Conservation (phyloP, 2,113 vertebrate genomes). For the Neogobius melanostomus region DNA sequence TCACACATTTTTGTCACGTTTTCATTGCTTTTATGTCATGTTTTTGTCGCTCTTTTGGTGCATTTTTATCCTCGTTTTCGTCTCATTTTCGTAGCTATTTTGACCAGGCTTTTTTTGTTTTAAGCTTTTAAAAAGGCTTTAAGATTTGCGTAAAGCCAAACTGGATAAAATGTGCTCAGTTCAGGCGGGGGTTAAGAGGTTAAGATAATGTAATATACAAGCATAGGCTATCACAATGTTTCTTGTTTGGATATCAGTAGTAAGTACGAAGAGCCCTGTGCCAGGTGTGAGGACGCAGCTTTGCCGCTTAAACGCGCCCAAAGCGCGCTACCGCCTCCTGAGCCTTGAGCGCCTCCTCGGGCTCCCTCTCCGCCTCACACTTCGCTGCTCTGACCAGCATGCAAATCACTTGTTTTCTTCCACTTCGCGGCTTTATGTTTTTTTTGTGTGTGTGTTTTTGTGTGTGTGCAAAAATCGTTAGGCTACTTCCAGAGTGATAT, state of each 20-base stretch:
- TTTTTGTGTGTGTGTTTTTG: constrained; percentile 37
- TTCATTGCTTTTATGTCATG: no score
- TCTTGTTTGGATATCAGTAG: not conserved
- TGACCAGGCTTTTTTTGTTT: no score
- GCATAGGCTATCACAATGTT: no score
- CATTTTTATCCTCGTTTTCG: no score
- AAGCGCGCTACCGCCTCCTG: constrained; percentile 79
- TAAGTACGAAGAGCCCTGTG: constrained; percentile 19
- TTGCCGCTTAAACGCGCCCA: constrained; percentile 77
- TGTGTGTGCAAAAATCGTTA: not conserved
- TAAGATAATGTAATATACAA: no score
- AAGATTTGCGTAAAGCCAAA: no score
- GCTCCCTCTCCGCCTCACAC: constrained; percentile 56
- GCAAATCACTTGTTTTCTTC: constrained; percentile 53
- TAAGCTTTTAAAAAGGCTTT: no score
- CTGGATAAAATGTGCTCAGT: no score
- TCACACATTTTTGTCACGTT: no score
- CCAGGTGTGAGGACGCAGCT: constrained; percentile 29
- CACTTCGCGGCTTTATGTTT: constrained; percentile 29
- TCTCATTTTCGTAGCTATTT: no score
- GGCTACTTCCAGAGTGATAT: constrained; percentile 4
- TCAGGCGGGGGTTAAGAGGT: no score
- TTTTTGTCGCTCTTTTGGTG: no score
- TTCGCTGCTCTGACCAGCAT: constrained; percentile 64
- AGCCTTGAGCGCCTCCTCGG: constrained; percentile 55